Evolutionary conservation across 2,888 invertebrate genomes (phyloP).

Genomic region (Nomada fabriciana): DNA sequence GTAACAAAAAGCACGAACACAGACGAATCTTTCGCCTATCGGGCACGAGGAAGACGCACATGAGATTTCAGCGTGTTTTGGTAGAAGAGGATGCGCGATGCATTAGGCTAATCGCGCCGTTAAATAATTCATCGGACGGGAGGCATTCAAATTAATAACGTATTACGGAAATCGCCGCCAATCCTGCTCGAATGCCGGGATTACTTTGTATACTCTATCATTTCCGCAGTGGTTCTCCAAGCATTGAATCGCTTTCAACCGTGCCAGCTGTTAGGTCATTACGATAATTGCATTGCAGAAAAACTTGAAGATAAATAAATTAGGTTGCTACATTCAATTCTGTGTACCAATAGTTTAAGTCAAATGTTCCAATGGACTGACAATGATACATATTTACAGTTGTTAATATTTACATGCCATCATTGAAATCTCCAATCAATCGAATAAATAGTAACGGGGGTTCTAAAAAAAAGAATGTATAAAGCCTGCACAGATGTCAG

Average conservation of each 20-base stretch:
- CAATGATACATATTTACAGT: no score
- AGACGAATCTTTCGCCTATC: slow-evolving; percentile 18
- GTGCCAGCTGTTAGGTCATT: no score
- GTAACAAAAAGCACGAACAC: slow-evolving; percentile 46
- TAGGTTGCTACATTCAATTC: no score
- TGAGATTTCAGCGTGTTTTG: slow-evolving; percentile 11
- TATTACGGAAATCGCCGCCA: slow-evolving; percentile 71
- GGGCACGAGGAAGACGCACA: slow-evolving; percentile 20
- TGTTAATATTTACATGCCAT: no score
- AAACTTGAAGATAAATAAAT: no score
- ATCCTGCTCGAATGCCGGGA: slow-evolving; percentile 61
- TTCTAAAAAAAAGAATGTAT: no score
- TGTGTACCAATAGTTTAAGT: no score
- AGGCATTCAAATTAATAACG: slow-evolving; percentile 75
- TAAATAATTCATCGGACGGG: slow-evolving; percentile 75
- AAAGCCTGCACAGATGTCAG: no score
- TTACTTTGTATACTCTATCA: slow-evolving; percentile 72
- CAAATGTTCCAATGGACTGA: no score
- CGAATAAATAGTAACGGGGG: no score
- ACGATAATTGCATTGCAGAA: no score
- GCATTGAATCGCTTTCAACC: background rate
- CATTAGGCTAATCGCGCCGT: slow-evolving; percentile 72
- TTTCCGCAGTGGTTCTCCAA: slow-evolving; percentile 69
- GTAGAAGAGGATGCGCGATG: slow-evolving; percentile 54
- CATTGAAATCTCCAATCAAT: no score